These are phyloP conservation scores for Phoebastria nigripes DNA, from an alignment of 2,797 vertebrate genomes.

Conservation along the genomic window DNA sequence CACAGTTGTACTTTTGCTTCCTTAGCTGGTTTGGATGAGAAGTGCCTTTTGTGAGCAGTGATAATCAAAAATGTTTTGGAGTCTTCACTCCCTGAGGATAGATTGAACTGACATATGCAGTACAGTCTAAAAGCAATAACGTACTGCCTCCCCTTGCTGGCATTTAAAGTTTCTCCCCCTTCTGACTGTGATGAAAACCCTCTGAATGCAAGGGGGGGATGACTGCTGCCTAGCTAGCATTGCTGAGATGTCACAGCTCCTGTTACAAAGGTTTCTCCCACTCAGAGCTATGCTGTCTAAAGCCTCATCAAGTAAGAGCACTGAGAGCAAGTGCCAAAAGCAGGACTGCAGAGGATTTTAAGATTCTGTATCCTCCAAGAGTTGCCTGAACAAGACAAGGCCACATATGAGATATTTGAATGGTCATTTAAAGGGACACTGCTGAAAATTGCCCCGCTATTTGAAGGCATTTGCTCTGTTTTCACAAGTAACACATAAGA, in stretches of 20 bases:
- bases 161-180: slow-evolving; percentile 13
- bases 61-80: background rate
- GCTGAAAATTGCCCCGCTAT: background rate
- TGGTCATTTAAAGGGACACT: background rate
- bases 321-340: slow-evolving; percentile 7
- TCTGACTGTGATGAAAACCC: slow-evolving; percentile 8
- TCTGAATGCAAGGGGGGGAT: background rate
- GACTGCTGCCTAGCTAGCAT: background rate
- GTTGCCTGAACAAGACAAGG: background rate
- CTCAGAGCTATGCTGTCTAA: background rate
- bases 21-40: background rate
- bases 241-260: slow-evolving; percentile 46
- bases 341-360: slow-evolving; percentile 12
- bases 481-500: background rate
- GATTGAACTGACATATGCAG: background rate
- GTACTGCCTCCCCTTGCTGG: background rate
- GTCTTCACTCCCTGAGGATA: background rate
- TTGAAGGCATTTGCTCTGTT: background rate
- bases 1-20: background rate
- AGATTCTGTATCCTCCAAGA: background rate
- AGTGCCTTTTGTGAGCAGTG: background rate
- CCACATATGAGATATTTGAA: background rate
- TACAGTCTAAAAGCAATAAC: slow-evolving; percentile 16
- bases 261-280: slow-evolving; percentile 57
- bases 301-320: background rate